Evolutionary conservation across 2,888 invertebrate genomes (phyloP).

Genomic region (Cosmopolites sordidus): DNA sequence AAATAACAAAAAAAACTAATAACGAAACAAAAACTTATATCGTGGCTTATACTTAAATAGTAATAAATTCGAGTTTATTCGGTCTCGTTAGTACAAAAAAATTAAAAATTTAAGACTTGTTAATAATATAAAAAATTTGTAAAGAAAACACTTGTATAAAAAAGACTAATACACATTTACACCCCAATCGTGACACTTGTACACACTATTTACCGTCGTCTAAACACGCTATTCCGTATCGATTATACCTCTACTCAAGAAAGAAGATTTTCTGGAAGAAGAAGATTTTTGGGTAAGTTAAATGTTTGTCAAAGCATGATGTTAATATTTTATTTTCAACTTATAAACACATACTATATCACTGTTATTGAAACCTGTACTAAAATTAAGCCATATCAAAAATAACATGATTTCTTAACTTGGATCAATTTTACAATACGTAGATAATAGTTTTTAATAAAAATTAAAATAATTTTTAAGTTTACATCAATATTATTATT

Average conservation of each 20-base stretch:
- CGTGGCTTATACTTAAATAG: constrained; percentile 37
- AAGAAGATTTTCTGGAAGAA: neutral
- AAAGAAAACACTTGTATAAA: constrained; percentile 21
- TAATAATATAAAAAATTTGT: constrained; percentile 22
- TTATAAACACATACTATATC: too few relatives aligned
- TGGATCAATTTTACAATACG: too few relatives aligned
- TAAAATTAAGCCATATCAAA: too few relatives aligned
- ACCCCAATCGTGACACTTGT: constrained; percentile 10
- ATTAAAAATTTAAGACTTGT: constrained; percentile 28
- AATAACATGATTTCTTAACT: too few relatives aligned
- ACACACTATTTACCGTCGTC: neutral
- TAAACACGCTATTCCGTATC: neutral
- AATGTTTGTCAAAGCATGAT: constrained; percentile 14
- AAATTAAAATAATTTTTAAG: too few relatives aligned
- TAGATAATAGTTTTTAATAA: too few relatives aligned
- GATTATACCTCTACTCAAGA: neutral
- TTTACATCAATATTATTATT: too few relatives aligned
- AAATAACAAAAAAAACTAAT: constrained; percentile 33
- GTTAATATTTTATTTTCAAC: neutral
- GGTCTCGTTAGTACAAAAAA: constrained; percentile 28
- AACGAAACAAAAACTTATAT: constrained; percentile 32
- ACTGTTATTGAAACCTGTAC: too few relatives aligned
- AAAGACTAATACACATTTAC: constrained; percentile 9
- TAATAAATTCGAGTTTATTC: constrained; percentile 13
- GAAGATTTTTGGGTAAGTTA: constrained; percentile 27